Evolutionary conservation across 2,113 vertebrate genomes (phyloP), one percentile per base, ranked within the genome.

Genomic region (Jacana jacana): DNA sequence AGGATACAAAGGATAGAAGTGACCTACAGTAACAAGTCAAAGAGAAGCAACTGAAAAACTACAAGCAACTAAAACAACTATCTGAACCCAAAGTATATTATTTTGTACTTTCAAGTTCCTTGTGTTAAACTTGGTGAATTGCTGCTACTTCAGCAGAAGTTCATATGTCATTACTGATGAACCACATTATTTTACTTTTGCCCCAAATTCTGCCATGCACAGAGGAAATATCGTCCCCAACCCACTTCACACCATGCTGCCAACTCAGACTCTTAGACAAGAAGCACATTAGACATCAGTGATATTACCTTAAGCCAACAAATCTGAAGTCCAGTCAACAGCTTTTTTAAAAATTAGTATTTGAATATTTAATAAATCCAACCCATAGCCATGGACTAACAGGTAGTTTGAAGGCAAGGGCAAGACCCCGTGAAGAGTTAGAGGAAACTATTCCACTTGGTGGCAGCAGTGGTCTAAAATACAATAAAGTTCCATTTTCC

Each of bases 401-500:
- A 73, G 27, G 22, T 44, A 23, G 28, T 3, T 3, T 57, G 73
- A 87, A 91, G 42, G 24, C 48, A 86, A 63, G 22, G 1, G 3
- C 25, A 69, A 89, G 65, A 64, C 49, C 58, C 63, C 17, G 0
- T 28, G 20, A 84, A 81, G 27, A 80, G 46, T 28, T 65, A 61
- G 37, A 87, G 42, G 44, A 79, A 96, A 69, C 69, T 89, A 52
- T 85, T 94, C 95, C 97, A 95, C 94, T 82, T 92, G 97, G 86
- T 96, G 96, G 96, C 94, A 96, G 96, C 81, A 95, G 88, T 82
- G 91, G n/a, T 44, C 88, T 85, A 93, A 93, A 90, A 86, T 88
- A 89, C 35, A 88, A 35, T 25, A 13, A 84, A 76, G 33, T 68
- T 73, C 73, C 93, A 91, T 14, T 24, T 65, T 69, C 20, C 58